Percentiles rank a stretch among this genome's conserved stretches.
These are phyloP conservation scores for Notothenia coriiceps DNA, from an alignment of 2,113 vertebrate species.

Conservation along the genomic window DNA sequence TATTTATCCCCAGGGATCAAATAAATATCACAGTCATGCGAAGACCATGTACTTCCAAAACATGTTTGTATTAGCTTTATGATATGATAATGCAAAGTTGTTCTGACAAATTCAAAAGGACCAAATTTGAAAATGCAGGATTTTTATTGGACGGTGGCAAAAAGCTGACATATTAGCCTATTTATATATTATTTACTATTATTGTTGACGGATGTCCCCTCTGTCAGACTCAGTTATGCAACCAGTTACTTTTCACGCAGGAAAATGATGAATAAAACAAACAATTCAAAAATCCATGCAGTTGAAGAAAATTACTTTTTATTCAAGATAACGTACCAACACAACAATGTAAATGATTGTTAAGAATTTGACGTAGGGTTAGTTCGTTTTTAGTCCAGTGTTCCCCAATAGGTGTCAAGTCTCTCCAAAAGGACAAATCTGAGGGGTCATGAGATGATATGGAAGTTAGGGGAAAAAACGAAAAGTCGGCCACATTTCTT, in stretches of 20 bases:
- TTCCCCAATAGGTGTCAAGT: not conserved
- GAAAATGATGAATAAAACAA: not conserved
- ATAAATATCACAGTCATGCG: not conserved
- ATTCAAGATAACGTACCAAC: not conserved
- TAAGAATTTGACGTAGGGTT: no score
- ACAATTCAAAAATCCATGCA: not conserved
- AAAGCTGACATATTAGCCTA: not conserved
- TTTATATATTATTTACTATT: not conserved
- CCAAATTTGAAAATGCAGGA: not conserved
- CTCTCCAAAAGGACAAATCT: not conserved
- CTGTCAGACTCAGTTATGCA: no score
- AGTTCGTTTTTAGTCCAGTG: not conserved
- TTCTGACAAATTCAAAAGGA: not conserved
- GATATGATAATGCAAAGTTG: no score
- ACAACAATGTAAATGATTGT: not conserved
- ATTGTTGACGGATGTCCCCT: no score
- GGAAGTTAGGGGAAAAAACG: not conserved
- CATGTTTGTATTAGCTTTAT: not conserved
- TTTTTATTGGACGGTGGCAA: not conserved
- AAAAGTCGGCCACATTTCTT: not conserved
- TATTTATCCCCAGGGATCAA: not conserved
- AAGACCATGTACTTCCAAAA: not conserved
- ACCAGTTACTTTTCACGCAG: no score
- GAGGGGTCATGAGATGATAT: not conserved
- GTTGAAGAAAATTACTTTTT: not conserved